Evolutionary conservation across 2,113 vertebrate species (phyloP), one percentile per base, ranked within the genome.

Genomic region (Malurus elegans): DNA sequence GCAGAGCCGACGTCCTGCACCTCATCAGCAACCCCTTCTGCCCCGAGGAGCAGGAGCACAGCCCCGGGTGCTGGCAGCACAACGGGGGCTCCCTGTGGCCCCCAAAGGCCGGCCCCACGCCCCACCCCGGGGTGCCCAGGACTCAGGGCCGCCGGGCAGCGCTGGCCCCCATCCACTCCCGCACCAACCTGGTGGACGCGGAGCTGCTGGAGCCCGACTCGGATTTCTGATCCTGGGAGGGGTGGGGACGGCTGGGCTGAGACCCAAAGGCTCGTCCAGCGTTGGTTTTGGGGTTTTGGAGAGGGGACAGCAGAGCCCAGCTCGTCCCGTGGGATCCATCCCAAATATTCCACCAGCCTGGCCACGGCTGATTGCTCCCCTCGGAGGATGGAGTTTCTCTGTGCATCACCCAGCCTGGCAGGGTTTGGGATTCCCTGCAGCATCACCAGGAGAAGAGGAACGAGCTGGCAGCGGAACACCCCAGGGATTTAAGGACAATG

Each of bases 121-220:
- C 18, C 62, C 57, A 4, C 40, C 95, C 74, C 6, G 88, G 18
- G 90, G 80, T 20, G 42, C 45, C 82, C 10, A 97, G 98, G 95
- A 98, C 98, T 60, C 98, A 97, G 6, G 97, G 98, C 57, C 96
- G 97, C 31, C 96, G 97, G 45, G 88, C 97, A 2, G 98, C 73
- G 5, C 97, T 98, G 10, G 98, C 98, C 40, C 98, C 99, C 61
- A 97, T 99, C 91, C 99, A 99, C 95, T 99, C 99, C 32, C 97
- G 98, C 88, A 99, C 99, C 95, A 99, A 99, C 96, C 98, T 99
- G 73, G 98, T 99, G 98, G 99, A 99, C 14, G 98, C 98, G 0
- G 99, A 99, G 96, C 98, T 99, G 65, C 98, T 99, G 98, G 99
- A 99, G 0, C 97, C 98, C 2, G 98, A 99, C 62, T 99, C 98